These are phyloP conservation scores for Rhodeus uyekii DNA, from an alignment of 2,797 vertebrate species.

Conservation along the genomic window DNA sequence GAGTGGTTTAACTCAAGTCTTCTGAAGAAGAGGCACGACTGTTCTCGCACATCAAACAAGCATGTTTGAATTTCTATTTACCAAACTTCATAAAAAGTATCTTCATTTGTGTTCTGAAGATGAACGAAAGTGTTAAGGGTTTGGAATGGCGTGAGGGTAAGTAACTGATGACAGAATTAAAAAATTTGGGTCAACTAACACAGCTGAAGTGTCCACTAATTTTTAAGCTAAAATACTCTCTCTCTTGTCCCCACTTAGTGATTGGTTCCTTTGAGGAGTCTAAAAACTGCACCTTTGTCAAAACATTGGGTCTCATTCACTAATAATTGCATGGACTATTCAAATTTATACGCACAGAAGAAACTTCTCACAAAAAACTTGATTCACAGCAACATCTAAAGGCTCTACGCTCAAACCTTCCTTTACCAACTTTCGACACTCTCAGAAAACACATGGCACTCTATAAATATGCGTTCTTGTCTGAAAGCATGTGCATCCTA, in stretches of 20 bases:
- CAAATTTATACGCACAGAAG: background rate
- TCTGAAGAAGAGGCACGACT: background rate
- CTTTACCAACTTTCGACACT: background rate
- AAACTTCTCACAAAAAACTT: background rate
- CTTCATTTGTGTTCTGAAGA: background rate
- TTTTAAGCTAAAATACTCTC: background rate
- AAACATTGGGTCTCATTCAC: background rate
- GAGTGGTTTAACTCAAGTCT: background rate
- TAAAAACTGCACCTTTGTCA: background rate
- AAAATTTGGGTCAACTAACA: background rate
- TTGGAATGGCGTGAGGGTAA: background rate
- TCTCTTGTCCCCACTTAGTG: background rate
- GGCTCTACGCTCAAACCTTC: background rate
- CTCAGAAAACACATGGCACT: background rate
- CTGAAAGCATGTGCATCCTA: background rate
- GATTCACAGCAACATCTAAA: background rate
- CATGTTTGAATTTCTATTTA: background rate
- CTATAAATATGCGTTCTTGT: background rate
- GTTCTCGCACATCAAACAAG: background rate
- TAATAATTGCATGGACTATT: background rate
- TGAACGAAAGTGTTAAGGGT: background rate
- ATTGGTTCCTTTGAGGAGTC: background rate
- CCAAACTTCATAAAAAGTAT: background rate
- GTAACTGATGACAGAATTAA: background rate
- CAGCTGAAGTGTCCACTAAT: background rate